phyloP scores from a whole-genome alignment of 2,797 vertebrate genomes.

The Passerculus sandwichensis region DNA sequence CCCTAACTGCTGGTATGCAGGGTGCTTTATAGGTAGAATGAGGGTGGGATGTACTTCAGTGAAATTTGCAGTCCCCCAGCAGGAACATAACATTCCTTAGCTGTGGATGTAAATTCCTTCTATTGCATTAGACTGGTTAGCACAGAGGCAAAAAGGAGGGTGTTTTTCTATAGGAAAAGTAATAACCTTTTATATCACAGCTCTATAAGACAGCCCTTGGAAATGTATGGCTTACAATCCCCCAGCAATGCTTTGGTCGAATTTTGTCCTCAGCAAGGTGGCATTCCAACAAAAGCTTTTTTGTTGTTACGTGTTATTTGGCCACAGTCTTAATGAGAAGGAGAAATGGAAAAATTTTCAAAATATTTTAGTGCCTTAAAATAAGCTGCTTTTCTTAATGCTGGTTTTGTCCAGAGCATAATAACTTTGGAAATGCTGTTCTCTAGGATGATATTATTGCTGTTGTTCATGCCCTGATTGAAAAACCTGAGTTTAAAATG shows the following conservation, averaged over 20 bases:
- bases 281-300: conserved; percentile 26
- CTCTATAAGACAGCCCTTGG: not conserved
- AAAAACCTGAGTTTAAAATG: not conserved
- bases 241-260: not conserved
- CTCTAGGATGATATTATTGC: not conserved
- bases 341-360: conserved; percentile 6
- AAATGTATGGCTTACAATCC: not conserved
- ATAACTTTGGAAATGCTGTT: not conserved
- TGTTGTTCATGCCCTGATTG: not conserved
- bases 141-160: not conserved
- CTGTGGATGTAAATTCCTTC: not conserved
- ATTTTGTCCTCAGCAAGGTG: not conserved
- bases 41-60: not conserved
- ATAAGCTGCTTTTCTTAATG: conserved; percentile 64
- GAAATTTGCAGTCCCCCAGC: not conserved
- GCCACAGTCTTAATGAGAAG: conserved; percentile 16
- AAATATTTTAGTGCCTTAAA: conserved; percentile 49
- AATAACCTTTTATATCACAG: not conserved
- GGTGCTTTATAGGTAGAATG: not conserved
- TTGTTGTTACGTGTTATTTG: conserved; percentile 25
- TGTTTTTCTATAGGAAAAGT: not conserved
- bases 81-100: not conserved
- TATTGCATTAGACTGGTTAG: not conserved
- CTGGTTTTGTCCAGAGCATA: not conserved
- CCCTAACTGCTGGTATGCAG: not conserved